Conservation (phyloP, 2,113 vertebrate genomes). For the Phoenicopterus ruber region DNA sequence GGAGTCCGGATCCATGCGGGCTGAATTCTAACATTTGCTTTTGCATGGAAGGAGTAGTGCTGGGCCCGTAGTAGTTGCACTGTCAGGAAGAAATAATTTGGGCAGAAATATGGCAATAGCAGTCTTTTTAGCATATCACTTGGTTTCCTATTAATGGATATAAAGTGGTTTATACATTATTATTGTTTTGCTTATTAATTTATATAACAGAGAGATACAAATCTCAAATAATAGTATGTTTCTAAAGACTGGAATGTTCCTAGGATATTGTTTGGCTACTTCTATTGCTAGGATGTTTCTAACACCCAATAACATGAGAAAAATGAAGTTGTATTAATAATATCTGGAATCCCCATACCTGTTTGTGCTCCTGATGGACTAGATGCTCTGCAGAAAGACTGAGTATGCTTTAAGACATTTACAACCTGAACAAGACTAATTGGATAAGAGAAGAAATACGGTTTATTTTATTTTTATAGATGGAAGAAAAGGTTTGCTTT, state of each 20-base stretch:
- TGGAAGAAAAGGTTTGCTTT: not conserved
- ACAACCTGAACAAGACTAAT: not conserved
- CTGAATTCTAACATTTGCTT: not conserved
- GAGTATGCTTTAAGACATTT: not conserved
- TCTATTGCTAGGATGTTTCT: not conserved
- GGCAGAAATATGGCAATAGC: not conserved
- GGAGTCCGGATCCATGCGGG: accelerated
- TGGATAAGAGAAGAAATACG: not conserved
- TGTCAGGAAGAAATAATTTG: not conserved
- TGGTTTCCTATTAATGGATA: not conserved
- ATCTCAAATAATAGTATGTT: not conserved
- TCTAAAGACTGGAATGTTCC: not conserved
- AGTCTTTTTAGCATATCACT: not conserved
- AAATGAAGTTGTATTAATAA: not conserved
- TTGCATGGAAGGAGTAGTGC: not conserved
- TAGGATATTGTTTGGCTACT: not conserved
- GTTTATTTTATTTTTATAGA: not conserved
- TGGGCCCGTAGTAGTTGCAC: not conserved
- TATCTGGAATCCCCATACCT: not conserved
- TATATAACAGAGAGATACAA: not conserved
- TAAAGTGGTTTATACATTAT: not conserved
- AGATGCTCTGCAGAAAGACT: not conserved
- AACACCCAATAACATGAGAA: not conserved
- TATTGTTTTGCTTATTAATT: not conserved
- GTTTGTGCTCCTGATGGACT: not conserved